These are phyloP conservation scores for Talpa occidentalis DNA, from an alignment of 2,113 vertebrate species.

Conservation along the genomic window DNA sequence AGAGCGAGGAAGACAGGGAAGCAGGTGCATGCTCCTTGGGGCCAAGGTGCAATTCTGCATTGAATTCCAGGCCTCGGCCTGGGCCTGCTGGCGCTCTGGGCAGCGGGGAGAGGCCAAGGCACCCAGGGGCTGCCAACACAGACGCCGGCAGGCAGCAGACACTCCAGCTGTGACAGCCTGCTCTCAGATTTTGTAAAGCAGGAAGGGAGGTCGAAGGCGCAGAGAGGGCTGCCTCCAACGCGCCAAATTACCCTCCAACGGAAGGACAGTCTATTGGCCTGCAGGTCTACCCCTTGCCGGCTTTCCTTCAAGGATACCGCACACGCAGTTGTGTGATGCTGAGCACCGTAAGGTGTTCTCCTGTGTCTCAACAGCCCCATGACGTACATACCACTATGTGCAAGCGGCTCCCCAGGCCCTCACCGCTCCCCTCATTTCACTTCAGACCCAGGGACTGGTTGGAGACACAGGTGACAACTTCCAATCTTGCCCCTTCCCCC, in stretches of 20 bases:
- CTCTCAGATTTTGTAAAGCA: not conserved
- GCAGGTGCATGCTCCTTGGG: accelerated
- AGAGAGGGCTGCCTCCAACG: not conserved
- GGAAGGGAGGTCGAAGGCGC: not conserved
- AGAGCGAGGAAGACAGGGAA: not conserved
- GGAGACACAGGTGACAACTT: not conserved
- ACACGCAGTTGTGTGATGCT: not conserved
- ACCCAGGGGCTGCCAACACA: not conserved
- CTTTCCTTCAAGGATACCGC: not conserved
- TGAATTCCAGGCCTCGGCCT: not conserved
- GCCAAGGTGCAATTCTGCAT: not conserved
- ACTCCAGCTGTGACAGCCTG: not conserved
- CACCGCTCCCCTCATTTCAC: not conserved
- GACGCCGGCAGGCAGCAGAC: not conserved
- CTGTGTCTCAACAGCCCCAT: not conserved
- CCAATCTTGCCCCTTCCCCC: not conserved
- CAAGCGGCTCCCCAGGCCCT: not conserved
- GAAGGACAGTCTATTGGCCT: not conserved
- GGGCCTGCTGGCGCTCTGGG: accelerated
- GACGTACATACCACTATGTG: not conserved
- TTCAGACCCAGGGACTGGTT: not conserved
- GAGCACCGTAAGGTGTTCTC: no score
- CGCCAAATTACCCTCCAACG: constrained; percentile 16
- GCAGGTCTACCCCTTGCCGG: not conserved
- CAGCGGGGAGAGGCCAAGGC: accelerated